A percentile compares a stretch with the other conserved stretches of the same genome.
phyloP scores from a whole-genome alignment of 2,113 vertebrate species.

The Pycnonotus jocosus region DNA sequence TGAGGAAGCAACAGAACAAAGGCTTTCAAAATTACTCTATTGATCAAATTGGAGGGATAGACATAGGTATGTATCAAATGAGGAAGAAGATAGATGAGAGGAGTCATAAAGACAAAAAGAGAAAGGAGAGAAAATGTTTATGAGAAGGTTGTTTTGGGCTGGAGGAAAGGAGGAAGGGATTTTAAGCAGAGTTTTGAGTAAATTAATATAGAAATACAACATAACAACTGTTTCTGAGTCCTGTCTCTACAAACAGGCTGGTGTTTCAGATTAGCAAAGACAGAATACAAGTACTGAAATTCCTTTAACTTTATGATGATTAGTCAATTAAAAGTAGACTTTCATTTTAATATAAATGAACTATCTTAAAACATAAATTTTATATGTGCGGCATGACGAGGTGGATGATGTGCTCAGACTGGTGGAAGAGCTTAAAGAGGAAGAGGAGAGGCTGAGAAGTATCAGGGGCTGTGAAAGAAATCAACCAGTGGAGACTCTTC shows the following conservation, averaged over 20 bases:
- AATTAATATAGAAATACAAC: not conserved
- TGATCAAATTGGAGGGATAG: not conserved
- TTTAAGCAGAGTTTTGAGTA: not conserved
- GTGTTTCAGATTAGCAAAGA: not conserved
- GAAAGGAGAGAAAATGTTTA: not conserved
- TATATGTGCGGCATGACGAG: fast-evolving
- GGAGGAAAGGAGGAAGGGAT: not conserved
- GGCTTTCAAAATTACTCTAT: not conserved
- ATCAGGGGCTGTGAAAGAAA: not conserved
- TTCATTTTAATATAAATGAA: not conserved
- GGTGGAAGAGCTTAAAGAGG: not conserved
- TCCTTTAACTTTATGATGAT: not conserved
- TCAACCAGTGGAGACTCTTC: not conserved
- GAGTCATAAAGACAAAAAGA: not conserved
- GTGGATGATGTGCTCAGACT: not conserved
- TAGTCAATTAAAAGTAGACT: not conserved
- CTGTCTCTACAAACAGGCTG: not conserved
- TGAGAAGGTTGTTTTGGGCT: not conserved
- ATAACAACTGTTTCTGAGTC: not conserved
- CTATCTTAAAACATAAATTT: not conserved
- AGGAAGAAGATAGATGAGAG: not conserved
- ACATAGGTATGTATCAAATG: not conserved
- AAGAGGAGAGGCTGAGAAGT: not conserved
- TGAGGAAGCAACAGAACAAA: not conserved
- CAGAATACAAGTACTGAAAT: not conserved